phyloP scores from a whole-genome alignment of 2,888 invertebrate species.

The Gordius sp. region DNA sequence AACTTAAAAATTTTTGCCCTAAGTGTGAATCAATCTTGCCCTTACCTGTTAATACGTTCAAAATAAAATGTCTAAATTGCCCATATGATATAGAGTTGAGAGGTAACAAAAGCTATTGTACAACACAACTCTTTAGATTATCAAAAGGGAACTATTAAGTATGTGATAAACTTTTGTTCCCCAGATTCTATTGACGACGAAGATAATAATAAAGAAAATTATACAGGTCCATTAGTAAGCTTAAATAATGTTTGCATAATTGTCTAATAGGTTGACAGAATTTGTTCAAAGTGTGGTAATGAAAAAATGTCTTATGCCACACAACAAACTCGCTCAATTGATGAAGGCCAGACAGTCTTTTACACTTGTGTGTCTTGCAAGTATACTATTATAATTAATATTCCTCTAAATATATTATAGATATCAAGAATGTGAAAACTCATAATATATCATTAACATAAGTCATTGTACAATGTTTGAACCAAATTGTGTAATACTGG shows the following conservation, averaged over 20 bases:
- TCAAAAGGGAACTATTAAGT: too few species aligned
- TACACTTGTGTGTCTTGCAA: slow-evolving; percentile 2
- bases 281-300: neutral
- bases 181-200: too few species aligned
- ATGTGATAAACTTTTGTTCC: too few species aligned
- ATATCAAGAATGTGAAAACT: slow-evolving; percentile 6
- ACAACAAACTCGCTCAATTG: slow-evolving; percentile 13
- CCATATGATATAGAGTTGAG: neutral
- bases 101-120: too few species aligned
- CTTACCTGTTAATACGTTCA: neutral
- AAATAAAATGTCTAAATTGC: neutral
- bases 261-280: slow-evolving; percentile 7
- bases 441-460: slow-evolving; percentile 1
- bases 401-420: too few species aligned
- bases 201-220: too few species aligned
- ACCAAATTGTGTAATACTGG: too few species aligned
- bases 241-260: too few species aligned
- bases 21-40: neutral
- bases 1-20: neutral
- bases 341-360: slow-evolving; percentile 15
- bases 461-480: too few species aligned
- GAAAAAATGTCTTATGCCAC: slow-evolving; percentile 6
- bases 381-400: neutral
- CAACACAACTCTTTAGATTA: too few species aligned
- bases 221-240: too few species aligned